These are phyloP conservation scores for Machimus rusticus DNA, from an alignment of 2,888 invertebrate species.

Conservation along the genomic window DNA sequence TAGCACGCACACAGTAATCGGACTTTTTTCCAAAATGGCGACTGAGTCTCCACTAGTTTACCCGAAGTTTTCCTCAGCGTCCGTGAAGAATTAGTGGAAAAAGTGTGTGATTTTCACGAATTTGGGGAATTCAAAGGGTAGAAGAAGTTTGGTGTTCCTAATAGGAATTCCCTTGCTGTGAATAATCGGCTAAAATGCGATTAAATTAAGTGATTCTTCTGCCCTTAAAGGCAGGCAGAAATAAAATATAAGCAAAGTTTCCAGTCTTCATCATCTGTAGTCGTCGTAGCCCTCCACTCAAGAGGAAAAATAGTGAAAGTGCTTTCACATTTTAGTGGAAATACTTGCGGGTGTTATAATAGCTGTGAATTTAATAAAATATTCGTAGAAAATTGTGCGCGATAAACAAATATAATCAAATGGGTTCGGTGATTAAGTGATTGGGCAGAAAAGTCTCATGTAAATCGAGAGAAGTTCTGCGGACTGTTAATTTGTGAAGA, in stretches of 20 bases:
- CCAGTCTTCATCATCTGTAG: background rate
- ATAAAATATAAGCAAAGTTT: background rate
- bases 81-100: background rate
- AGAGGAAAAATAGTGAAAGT: slow-evolving; percentile 31
- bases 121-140: background rate
- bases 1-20: background rate
- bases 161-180: background rate
- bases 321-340: background rate
- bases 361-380: background rate
- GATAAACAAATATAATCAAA: background rate
- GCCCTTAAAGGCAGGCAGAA: background rate
- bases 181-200: background rate
- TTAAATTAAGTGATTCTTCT: background rate
- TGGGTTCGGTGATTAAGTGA: slow-evolving; percentile 27
- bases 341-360: background rate
- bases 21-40: slow-evolving; percentile 36
- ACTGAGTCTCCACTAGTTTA: slow-evolving; percentile 8
- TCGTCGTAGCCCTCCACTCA: background rate
- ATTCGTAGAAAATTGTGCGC: background rate
- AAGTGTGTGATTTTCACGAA: background rate
- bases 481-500: background rate
- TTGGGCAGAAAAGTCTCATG: background rate
- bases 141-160: background rate
- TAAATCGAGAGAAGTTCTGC: background rate
- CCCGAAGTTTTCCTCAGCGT: slow-evolving; percentile 4